Evolutionary conservation across 1,140 invertebrate species (phyloP).

Genomic region (Venturia canescens): DNA sequence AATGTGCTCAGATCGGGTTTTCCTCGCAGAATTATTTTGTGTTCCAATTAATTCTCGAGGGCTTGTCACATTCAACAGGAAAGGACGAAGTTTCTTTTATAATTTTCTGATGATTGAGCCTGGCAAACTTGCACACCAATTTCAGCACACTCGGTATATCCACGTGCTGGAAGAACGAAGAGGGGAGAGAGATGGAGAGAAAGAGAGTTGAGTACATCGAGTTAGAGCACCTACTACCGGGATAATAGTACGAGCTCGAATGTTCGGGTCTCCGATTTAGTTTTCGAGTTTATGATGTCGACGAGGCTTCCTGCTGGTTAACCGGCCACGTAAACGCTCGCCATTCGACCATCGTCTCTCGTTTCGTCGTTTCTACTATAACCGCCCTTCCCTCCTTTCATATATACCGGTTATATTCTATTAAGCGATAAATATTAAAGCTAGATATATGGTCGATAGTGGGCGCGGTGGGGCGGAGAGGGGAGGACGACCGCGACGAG

Average conservation of each 20-base stretch:
- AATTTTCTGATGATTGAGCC: too few relatives aligned
- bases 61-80: too few relatives aligned
- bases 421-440: constrained; percentile 71
- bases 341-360: constrained; percentile 30
- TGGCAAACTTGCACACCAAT: too few relatives aligned
- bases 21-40: too few relatives aligned
- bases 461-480: not conserved
- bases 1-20: too few relatives aligned
- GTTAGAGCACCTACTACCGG: constrained; percentile 36
- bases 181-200: not conserved
- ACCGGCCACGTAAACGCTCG: constrained; percentile 67
- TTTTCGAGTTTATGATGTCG: constrained; percentile 69
- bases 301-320: constrained; percentile 65
- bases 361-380: constrained; percentile 30
- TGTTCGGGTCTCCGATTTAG: constrained; percentile 67
- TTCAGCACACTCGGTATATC: too few relatives aligned
- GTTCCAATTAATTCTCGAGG: too few relatives aligned
- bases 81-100: too few relatives aligned
- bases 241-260: constrained; percentile 29
- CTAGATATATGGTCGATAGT: constrained; percentile 51
- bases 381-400: constrained; percentile 52
- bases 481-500: not conserved
- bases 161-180: too few relatives aligned
- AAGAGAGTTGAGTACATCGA: constrained; percentile 6
- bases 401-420: constrained; percentile 65